Evolutionary conservation across 2,888 invertebrate genomes (phyloP), one percentile per base, ranked within the genome.

Genomic region (Hypena proboscidalis): DNA sequence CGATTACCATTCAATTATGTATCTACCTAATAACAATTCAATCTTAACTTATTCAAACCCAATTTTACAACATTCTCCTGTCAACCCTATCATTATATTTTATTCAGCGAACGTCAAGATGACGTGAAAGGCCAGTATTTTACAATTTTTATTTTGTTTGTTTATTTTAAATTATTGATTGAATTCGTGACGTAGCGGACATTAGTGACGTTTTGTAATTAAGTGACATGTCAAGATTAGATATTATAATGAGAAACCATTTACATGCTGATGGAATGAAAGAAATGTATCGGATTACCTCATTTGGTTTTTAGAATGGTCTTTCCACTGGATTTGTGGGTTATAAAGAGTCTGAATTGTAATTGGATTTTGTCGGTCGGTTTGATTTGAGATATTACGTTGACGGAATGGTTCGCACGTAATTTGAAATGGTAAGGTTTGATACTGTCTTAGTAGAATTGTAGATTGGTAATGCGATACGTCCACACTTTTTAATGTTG

Each of bases 181-280:
- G 26, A 22, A 32, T 36, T 32, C 8, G 27, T 37, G n/a, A 8
- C 25, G 19, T 15, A 38, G 30, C 3, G 5, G n/a, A 27, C 29
- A 7, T 32, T 33, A 21, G 19, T 45, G 38, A 39, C 25, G 22
- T 32, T 19, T 9, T 4, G 31, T 40, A 52, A 52, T 59, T 56
- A 56, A 48, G 17, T 53, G 26, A 36, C 32, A 38, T 23, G 35
- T 37, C 11, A 7, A 27, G 30, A 56, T 49, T 15, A 41, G 32
- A 56, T 43, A 45, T 45, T 38, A 25, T 34, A 45, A 45, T 45
- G 38, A 30, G 34, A 20, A 19, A 14, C 33, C 10, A 44, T 45
- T 39, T 45, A 39, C 38, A 45, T 45, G 29, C 25, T 30, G 34
- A 39, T 45, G 38, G 34, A 39, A 45, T 39, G 34, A 39, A 44